phyloP scores from a whole-genome alignment of 2,888 invertebrate genomes.

The Sylvicola fuscatus region DNA sequence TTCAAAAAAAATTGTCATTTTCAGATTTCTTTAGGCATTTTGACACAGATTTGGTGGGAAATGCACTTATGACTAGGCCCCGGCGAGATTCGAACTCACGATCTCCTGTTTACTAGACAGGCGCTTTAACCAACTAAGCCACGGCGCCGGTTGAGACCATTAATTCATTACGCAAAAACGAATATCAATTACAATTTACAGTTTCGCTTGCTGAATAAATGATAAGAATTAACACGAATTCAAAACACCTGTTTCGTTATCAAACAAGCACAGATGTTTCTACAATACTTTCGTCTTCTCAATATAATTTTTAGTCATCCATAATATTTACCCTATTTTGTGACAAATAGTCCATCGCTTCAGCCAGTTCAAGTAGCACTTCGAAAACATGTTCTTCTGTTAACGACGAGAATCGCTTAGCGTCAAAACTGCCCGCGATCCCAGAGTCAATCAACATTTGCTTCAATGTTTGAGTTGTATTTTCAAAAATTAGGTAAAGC shows the following conservation, averaged over 20 bases:
- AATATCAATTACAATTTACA: no score
- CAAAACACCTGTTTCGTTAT: no score
- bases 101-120: constrained; percentile 61
- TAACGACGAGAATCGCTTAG: constrained; percentile 30
- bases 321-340: constrained; percentile 28
- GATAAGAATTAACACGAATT: no score
- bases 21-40: not conserved
- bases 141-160: no score
- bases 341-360: constrained; percentile 50
- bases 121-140: constrained; percentile 35
- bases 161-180: no score
- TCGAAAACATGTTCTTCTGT: constrained; percentile 41
- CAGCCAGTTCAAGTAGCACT: constrained; percentile 42
- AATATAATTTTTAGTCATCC: no score
- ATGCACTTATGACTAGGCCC: constrained; percentile 26
- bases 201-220: no score
- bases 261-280: no score
- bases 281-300: no score
- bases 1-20: not conserved
- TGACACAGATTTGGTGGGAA: no score
- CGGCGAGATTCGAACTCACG: constrained; percentile 53
- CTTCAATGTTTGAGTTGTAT: constrained; percentile 44
- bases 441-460: constrained; percentile 42
- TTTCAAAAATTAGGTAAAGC: constrained; percentile 52
- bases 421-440: constrained; percentile 16